A percentile compares a stretch with the other conserved stretches of the same genome.
These are phyloP conservation scores for Caenorhabditis latens DNA, from an alignment of 1,140 invertebrate species.

Conservation along the genomic window DNA sequence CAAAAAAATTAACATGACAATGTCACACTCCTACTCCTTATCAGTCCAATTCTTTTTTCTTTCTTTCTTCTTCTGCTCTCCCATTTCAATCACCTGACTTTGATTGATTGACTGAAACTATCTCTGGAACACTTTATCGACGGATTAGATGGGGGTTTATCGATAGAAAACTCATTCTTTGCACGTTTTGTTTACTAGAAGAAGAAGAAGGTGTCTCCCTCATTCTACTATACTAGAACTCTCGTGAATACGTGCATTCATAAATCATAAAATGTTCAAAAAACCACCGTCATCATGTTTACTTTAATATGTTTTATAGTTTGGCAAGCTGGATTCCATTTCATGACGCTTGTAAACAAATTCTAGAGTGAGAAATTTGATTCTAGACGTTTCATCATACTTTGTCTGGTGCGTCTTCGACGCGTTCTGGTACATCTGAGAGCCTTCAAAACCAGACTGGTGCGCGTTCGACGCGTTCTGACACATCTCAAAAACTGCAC, in stretches of 20 bases:
- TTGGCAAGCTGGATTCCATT: too few species aligned
- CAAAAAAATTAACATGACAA: background rate
- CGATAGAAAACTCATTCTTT: background rate
- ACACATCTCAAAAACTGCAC: background rate
- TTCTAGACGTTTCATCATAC: too few species aligned
- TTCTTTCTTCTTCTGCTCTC: background rate
- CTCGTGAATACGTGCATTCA: too few species aligned
- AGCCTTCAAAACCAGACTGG: too few species aligned
- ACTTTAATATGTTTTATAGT: too few species aligned
- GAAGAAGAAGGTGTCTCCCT: background rate
- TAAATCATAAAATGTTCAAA: too few species aligned
- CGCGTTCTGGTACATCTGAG: background rate
- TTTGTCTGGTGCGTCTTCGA: too few species aligned
- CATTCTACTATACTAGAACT: too few species aligned
- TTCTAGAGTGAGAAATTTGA: too few species aligned
- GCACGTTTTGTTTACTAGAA: background rate
- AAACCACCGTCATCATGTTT: too few species aligned
- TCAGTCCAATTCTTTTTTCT: background rate
- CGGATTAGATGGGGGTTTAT: background rate
- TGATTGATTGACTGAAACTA: conserved; percentile 11
- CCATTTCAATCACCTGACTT: conserved; percentile 25
- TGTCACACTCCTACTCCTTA: background rate
- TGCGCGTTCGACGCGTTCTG: too few species aligned
- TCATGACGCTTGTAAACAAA: too few species aligned
- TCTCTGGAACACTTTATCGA: background rate